Percentiles rank a stretch among this genome's conserved stretches.
Evolutionary conservation across 1,140 invertebrate species (phyloP).

Genomic region (Acyrthosiphon pisum): DNA sequence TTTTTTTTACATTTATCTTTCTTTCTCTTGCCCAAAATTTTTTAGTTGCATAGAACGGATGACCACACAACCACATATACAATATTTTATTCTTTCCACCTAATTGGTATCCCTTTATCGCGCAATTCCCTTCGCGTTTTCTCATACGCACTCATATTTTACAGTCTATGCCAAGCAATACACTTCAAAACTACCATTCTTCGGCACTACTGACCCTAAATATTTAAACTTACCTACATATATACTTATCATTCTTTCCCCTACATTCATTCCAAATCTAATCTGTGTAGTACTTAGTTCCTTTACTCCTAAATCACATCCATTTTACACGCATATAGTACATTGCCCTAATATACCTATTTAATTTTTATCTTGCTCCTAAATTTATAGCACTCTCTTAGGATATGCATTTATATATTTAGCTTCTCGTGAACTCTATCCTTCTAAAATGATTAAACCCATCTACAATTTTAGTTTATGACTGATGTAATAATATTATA

Average conservation of each 20-base stretch:
- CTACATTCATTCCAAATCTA: background rate
- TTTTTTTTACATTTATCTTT: background rate
- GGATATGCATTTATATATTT: background rate
- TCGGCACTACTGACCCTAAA: background rate
- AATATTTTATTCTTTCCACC: background rate
- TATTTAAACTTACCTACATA: background rate
- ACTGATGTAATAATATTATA: background rate
- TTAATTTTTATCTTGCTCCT: background rate
- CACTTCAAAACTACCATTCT: background rate
- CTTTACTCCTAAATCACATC: slow-evolving; percentile 3
- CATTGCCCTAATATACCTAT: no score
- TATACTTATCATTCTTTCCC: slow-evolving; percentile 16
- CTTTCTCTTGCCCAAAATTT: background rate
- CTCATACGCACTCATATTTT: slow-evolving; percentile 11
- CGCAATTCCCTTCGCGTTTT: background rate
- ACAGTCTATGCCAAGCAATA: background rate
- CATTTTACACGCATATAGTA: background rate
- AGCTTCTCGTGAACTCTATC: background rate
- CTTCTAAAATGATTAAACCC: background rate
- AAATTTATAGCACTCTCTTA: background rate
- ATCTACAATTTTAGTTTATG: background rate
- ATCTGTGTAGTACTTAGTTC: background rate
- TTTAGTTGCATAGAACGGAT: background rate
- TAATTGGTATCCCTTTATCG: slow-evolving; percentile 17
- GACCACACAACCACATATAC: background rate